Base-by-base conservation (phyloP, 2,113 vertebrate species). In the Cnemophilus loriae region DNA sequence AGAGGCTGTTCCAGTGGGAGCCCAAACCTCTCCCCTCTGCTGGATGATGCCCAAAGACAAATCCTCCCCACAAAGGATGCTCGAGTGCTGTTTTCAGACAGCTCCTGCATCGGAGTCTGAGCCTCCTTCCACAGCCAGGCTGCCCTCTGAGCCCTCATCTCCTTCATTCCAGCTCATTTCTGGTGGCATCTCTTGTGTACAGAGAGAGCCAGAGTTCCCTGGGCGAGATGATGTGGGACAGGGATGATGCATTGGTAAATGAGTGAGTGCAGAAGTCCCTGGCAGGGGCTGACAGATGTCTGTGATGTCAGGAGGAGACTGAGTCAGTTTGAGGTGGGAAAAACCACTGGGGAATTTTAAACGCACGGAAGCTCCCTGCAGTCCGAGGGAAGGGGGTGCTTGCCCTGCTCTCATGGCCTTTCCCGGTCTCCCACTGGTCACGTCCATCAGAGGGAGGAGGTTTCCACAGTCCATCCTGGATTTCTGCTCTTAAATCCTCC, bases 321-420 rank as follows among this genome's bases (percentile, higher is more conserved):
- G 14, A 9, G 15, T 7, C 1, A 13, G 41, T 94, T 81, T 67
- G 73, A 0, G 2, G n/a, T 4, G 50, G 94, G 57, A 69, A 91
- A 96, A 87, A 82, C 61, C 90, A 10, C 57, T 0, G 49, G 78
- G 33, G 68, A 53, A 61, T 69, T 90, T 49, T 4, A 49, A 69
- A 49, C 2, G 0, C 0, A 22, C 1, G 2, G 35, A 75, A 91
- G 28, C 13, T 5, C 1, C 0, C 7, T 14, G 35, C 37, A 21
- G 6, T 5, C 39, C 46, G 17, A 39, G 63, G 52, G 21, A 63
- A 50, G 0, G 3, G 50, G 27, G 32, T 11, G 47, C 39, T 44
- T 21, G 17, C 47, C 56, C 30, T 32, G 49, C 11, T 26, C 65
- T 33, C 60, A 0, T 10, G 15, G 50, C 10, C 44, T 33, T 55